A percentile compares a stretch with the other conserved stretches of the same genome.
phyloP scores from a whole-genome alignment of 1,140 invertebrate species.

The Heterodera schachtii region DNA sequence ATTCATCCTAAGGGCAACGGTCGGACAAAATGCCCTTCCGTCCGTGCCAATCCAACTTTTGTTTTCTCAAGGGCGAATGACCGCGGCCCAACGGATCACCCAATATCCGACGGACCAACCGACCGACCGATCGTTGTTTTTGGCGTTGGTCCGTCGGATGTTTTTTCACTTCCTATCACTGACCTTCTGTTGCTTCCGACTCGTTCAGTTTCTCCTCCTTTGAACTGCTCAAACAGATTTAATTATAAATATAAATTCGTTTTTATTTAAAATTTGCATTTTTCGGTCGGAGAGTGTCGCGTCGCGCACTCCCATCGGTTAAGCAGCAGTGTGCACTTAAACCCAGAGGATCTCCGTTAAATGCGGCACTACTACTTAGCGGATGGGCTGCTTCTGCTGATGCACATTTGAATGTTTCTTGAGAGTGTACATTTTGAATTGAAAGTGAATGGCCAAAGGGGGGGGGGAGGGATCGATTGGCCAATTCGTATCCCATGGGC shows the following conservation, averaged over 20 bases:
- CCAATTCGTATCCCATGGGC: background rate
- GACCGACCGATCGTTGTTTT: too few relatives aligned
- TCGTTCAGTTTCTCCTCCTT: background rate
- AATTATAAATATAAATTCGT: background rate
- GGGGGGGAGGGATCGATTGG: background rate
- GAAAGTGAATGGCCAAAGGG: background rate
- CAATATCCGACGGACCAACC: too few relatives aligned
- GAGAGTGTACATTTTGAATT: too few relatives aligned
- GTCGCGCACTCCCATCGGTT: conserved; percentile 13
- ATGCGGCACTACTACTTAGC: conserved; percentile 48
- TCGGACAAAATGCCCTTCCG: too few relatives aligned
- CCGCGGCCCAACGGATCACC: background rate
- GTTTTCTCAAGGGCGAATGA: background rate
- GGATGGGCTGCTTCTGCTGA: background rate
- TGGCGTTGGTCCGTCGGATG: too few relatives aligned
- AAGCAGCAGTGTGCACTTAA: conserved; percentile 43
- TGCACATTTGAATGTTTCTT: background rate
- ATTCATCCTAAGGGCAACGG: too few relatives aligned
- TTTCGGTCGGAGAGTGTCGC: background rate
- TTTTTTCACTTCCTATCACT: too few relatives aligned
- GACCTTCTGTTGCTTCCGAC: too few relatives aligned
- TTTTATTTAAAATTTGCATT: background rate
- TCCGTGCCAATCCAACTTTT: background rate
- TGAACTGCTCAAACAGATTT: conserved; percentile 1
- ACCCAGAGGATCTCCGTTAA: conserved; percentile 28